Base-by-base conservation (phyloP, 2,113 vertebrate genomes). In the Smithornis capensis region DNA sequence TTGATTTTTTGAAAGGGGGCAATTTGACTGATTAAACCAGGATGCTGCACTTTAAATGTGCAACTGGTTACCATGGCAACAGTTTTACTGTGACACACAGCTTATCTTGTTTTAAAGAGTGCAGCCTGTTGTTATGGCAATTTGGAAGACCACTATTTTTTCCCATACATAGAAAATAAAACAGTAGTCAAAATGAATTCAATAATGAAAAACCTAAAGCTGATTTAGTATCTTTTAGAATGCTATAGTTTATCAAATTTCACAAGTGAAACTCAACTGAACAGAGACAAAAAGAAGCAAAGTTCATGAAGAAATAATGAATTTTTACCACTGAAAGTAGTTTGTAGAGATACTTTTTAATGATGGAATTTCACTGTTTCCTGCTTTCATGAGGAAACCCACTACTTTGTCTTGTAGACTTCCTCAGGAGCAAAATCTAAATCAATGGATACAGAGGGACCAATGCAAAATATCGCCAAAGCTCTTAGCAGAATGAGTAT, bases 101-200 rank as follows among this genome's bases (percentile, higher is more conserved):
- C 91, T 83, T 95, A 96, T 96, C 95, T 95, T 95, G 93, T 97
- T 97, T 96, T 95, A 97, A 96, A 80, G 84, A 96, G 81, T 94
- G 80, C 82, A 95, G 94, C 67, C 84, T 88, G 97, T 97, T 98
- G 97, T 98, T 97, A 98, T 96, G 96, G 97, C 95, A 96, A 97
- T 98, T 93, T 83, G 83, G 87, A 97, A 69, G 88, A 94, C 73
- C 78, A 75, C 56, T 74, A 50, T 47, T 91, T 95, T 89, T 85
- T 25, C 37, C 55, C 55, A 24, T 44, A 82, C 40, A 25, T 11
- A 88, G 38, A 83, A 74, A 94, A 94, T 62, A 95, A 73, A 53
- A 29, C 44, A 62, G 74, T 45, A 49, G 21, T 87, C 73, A 63
- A 70, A 73, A 84, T 8, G 2, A n/a, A 21, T 27, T 82, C 4